These are phyloP conservation scores for Balanococcus diminutus DNA, from an alignment of 2,888 invertebrate species.

Conservation along the genomic window DNA sequence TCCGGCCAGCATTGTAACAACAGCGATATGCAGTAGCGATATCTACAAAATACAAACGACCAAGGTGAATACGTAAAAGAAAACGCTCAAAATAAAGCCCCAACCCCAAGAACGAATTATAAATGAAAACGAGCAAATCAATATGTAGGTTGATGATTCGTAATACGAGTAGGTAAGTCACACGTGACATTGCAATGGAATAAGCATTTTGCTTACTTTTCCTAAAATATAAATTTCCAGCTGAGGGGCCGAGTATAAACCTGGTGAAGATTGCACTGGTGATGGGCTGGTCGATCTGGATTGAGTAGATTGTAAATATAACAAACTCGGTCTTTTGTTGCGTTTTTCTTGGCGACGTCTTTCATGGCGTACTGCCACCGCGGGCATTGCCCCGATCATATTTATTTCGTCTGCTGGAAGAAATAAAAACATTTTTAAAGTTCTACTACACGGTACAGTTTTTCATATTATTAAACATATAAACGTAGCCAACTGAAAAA, in stretches of 20 bases:
- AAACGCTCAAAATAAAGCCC: background rate
- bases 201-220: slow-evolving; percentile 38
- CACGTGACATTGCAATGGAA: too few relatives aligned
- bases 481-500: too few relatives aligned
- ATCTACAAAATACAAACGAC: slow-evolving; percentile 64
- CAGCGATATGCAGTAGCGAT: slow-evolving; percentile 75
- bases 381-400: slow-evolving; percentile 88
- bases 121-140: background rate
- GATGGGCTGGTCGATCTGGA: slow-evolving; percentile 71
- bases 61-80: background rate
- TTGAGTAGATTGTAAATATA: slow-evolving; percentile 70
- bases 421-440: background rate
- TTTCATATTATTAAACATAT: too few relatives aligned
- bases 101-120: too few relatives aligned
- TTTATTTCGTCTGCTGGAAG: slow-evolving; percentile 60
- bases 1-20: slow-evolving; percentile 75
- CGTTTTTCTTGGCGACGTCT: slow-evolving; percentile 76
- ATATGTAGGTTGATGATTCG: too few relatives aligned
- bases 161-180: too few relatives aligned
- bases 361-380: slow-evolving; percentile 83
- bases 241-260: slow-evolving; percentile 60
- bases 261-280: slow-evolving; percentile 62
- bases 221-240: slow-evolving; percentile 53
- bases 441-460: background rate
- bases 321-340: slow-evolving; percentile 67